Conservation (phyloP, 2,113 vertebrate species). For the Phalacrocorax aristotelis region DNA sequence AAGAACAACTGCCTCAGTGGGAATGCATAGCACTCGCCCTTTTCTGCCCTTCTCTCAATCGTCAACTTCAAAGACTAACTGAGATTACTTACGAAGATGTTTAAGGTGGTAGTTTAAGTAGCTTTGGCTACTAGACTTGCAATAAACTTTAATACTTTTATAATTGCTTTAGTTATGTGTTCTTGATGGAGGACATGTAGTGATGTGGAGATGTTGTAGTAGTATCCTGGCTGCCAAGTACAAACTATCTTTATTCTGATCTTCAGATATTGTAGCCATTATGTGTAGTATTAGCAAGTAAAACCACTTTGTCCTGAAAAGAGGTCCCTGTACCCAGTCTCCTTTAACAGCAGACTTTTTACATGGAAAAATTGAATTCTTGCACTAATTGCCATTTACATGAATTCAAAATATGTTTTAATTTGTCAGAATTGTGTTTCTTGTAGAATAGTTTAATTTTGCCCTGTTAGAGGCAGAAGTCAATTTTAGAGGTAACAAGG, state of each 20-base stretch:
- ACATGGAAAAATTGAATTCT: background rate
- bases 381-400: background rate
- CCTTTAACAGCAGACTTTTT: background rate
- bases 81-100: constrained; percentile 3
- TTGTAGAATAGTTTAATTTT: background rate
- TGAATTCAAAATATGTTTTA: background rate
- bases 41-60: background rate
- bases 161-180: background rate
- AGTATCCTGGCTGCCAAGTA: background rate
- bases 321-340: background rate
- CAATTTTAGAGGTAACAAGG: background rate
- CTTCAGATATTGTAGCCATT: background rate
- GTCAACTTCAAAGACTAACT: background rate
- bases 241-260: background rate
- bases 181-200: background rate
- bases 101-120: background rate
- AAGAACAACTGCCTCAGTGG: background rate
- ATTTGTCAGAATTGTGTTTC: background rate
- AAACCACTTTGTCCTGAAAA: background rate
- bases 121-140: background rate
- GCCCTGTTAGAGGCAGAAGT: background rate
- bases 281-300: background rate
- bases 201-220: background rate
- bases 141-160: background rate
- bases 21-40: background rate